Percentiles rank a stretch among this genome's conserved stretches.
phyloP scores from a whole-genome alignment of 2,888 invertebrate species.

The Cheilosia vernalis region DNA sequence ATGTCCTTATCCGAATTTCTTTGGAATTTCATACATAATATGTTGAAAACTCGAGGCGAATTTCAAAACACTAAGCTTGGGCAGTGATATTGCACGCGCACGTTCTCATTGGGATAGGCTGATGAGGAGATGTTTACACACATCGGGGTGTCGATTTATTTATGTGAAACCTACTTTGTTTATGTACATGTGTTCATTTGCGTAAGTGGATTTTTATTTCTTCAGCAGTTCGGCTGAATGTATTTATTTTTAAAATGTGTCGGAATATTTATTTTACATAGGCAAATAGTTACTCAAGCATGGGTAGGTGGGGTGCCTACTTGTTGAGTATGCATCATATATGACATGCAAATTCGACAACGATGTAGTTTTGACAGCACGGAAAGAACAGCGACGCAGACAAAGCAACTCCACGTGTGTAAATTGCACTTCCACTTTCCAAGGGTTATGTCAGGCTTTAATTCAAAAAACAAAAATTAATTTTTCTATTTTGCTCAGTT shows the following conservation, averaged over 20 bases:
- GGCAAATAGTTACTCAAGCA: too few relatives aligned
- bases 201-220: constrained; percentile 38
- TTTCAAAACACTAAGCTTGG: constrained; percentile 22
- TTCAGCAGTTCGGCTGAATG: neutral
- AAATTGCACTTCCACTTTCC: too few relatives aligned
- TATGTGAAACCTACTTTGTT: constrained; percentile 29
- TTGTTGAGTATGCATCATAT: too few relatives aligned
- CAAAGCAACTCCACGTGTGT: too few relatives aligned
- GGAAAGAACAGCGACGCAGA: too few relatives aligned
- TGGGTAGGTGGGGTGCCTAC: too few relatives aligned
- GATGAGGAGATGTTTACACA: constrained; percentile 21
- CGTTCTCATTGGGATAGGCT: constrained; percentile 50
- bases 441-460: too few relatives aligned
- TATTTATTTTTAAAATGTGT: constrained; percentile 32
- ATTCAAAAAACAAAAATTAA: too few relatives aligned
- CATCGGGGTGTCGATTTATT: constrained; percentile 36
- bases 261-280: constrained; percentile 15
- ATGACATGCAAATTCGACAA: too few relatives aligned
- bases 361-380: too few relatives aligned
- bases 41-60: constrained; percentile 24
- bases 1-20: neutral
- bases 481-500: neutral
- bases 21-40: neutral
- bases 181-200: constrained; percentile 7
- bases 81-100: constrained; percentile 22